phyloP scores from a whole-genome alignment of 2,888 invertebrate genomes.

The Drosophila monieri region DNA sequence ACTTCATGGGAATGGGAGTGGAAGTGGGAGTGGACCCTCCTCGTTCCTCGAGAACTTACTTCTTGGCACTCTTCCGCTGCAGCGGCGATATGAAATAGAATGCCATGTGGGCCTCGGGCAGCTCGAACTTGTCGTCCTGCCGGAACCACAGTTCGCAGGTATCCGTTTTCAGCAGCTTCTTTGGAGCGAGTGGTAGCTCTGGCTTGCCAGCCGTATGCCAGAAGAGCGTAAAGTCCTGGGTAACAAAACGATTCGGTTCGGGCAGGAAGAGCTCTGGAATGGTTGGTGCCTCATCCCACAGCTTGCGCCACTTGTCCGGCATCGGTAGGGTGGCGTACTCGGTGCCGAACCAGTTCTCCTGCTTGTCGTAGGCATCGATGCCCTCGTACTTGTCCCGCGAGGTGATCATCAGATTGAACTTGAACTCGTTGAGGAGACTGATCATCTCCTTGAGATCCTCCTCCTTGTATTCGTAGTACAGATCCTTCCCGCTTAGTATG shows the following conservation, averaged over 20 bases:
- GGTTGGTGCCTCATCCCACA: conserved; percentile 87
- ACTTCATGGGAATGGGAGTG: not conserved
- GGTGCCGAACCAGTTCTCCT: conserved; percentile 94
- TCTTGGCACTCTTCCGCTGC: conserved; percentile 86
- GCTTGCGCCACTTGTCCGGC: conserved; percentile 86
- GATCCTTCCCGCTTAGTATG: conserved; percentile 90
- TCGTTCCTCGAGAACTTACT: conserved; percentile 85
- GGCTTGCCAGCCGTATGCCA: conserved; percentile 77
- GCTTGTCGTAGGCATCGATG: conserved; percentile 85
- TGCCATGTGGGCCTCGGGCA: conserved; percentile 90
- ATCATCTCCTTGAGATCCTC: conserved; percentile 83
- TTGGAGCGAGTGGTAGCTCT: conserved; percentile 84
- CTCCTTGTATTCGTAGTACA: conserved; percentile 91
- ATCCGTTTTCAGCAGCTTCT: conserved; percentile 85
- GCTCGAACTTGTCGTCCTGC: conserved; percentile 91
- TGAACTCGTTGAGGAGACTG: conserved; percentile 74
- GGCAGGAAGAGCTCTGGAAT: conserved; percentile 88
- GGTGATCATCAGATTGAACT: conserved; percentile 83
- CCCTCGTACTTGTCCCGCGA: conserved; percentile 77
- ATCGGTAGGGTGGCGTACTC: conserved; percentile 88
- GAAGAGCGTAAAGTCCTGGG: conserved; percentile 87
- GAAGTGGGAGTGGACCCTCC: too few species aligned
- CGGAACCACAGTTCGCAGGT: conserved; percentile 92
- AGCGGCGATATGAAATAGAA: conserved; percentile 90
- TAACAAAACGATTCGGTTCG: conserved; percentile 89